Evolutionary conservation across 2,888 invertebrate genomes (phyloP), one percentile per base, ranked within the genome.

Genomic region (Augochlorella aurata): DNA sequence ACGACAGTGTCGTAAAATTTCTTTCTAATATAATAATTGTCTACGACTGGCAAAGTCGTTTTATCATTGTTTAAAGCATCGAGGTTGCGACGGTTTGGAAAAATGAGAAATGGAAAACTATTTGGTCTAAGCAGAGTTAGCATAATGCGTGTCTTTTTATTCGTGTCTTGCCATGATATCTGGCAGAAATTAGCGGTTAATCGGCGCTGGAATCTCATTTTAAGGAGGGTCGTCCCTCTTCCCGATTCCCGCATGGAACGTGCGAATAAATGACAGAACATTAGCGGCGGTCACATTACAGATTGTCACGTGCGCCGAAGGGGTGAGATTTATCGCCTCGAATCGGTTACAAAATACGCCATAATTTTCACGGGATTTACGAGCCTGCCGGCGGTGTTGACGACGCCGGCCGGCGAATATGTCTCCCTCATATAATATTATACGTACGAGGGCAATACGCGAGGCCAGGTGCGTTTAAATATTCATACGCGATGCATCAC

Each of bases 261-360:
- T 47, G 58, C 66, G 54, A 83, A 87, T 79, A 89, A 89, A 88
- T 84, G 80, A 71, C 71, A 68, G 74, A 63, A 82, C 77, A 88
- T 89, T 87, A 89, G 83, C 71, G 74, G 67, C 54, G 52, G 75
- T 81, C 74, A 76, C 74, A 80, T 87, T 88, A 83, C 83, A 65
- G 74, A 71, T 77, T 82, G 79, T 74, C 71, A 58, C 69, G 76
- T 66, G 71, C 72, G 38, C 75, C 71, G 73, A 81, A 69, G 77
- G 79, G 75, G 54, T 79, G 71, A 88, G 88, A 90, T 90, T 90
- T 90, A 89, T 90, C 83, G 81, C 88, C 82, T 87, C 71, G 90
- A 90, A 89, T 89, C 88, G 88, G 88, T 89, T 85, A 85, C 86
- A 89, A 90, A 86, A 86, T 85, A 88, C 79, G 83, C 81, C 79